These are phyloP conservation scores for Prinia subflava DNA, from an alignment of 2,113 vertebrate species.

Conservation along the genomic window DNA sequence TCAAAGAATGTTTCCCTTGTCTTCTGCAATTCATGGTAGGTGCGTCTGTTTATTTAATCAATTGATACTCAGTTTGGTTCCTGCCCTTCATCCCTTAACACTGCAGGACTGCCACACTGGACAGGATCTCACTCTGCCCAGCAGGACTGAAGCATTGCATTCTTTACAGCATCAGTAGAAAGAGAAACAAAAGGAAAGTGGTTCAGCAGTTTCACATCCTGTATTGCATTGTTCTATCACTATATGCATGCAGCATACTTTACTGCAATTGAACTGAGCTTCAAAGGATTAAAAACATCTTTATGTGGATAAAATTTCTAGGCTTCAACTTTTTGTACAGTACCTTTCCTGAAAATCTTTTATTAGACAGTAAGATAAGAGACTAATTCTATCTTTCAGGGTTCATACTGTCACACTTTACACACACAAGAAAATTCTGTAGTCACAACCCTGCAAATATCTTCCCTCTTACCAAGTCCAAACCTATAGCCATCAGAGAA, in stretches of 20 bases:
- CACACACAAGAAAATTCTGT: not conserved
- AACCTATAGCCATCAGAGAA: slow-evolving; percentile 97
- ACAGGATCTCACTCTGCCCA: not conserved
- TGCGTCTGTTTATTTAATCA: not conserved
- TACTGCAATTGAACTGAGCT: not conserved
- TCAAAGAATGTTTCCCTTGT: not conserved
- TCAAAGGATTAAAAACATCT: not conserved
- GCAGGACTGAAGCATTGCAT: not conserved
- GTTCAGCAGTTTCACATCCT: not conserved
- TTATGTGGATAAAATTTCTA: not conserved
- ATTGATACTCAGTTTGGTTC: not conserved
- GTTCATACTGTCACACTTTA: not conserved
- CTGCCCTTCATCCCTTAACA: not conserved
- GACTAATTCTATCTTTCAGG: not conserved
- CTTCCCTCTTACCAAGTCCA: slow-evolving; percentile 83
- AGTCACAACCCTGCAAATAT: not conserved
- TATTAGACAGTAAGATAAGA: not conserved
- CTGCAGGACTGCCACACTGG: not conserved
- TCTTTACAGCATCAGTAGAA: not conserved
- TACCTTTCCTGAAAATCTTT: not conserved
- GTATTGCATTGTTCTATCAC: not conserved
- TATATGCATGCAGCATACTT: not conserved
- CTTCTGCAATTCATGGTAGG: not conserved
- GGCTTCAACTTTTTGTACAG: not conserved
- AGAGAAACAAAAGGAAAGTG: not conserved